Conservation (phyloP, 1,140 invertebrate species). For the Nasonia vitripennis region DNA sequence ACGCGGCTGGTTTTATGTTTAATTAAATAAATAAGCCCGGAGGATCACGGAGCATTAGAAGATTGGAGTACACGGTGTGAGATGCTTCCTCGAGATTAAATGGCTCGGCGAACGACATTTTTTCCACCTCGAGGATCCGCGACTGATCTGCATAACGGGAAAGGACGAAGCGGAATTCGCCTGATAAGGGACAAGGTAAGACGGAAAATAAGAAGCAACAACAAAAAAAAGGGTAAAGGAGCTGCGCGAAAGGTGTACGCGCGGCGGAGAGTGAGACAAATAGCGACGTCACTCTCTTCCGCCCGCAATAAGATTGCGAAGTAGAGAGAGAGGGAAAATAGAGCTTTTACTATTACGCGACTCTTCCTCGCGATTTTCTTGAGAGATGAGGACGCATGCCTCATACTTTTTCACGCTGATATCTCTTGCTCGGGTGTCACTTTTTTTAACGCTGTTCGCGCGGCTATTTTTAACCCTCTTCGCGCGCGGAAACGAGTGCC, state of each 20-base stretch:
- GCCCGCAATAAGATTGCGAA: neutral
- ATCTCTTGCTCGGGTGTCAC: neutral
- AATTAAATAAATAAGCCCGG: neutral
- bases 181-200: neutral
- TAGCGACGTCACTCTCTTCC: slow-evolving; percentile 10
- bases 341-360: slow-evolving; percentile 42
- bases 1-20: neutral
- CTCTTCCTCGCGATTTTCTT: slow-evolving; percentile 31
- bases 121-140: too few species aligned
- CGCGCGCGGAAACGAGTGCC: neutral
- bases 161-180: neutral
- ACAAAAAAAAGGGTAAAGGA: neutral
- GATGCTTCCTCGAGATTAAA: too few species aligned
- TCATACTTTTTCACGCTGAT: slow-evolving; percentile 26
- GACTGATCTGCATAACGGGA: neutral
- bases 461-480: slow-evolving; percentile 19
- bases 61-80: neutral
- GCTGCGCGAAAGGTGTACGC: neutral
- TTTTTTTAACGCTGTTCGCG: slow-evolving; percentile 31
- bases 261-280: slow-evolving; percentile 5
- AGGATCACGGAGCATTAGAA: neutral
- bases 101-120: too few species aligned
- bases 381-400: slow-evolving; percentile 17
- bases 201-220: neutral
- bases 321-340: neutral